Conservation (phyloP, 2,797 vertebrate species). For the Tapirus indicus region DNA sequence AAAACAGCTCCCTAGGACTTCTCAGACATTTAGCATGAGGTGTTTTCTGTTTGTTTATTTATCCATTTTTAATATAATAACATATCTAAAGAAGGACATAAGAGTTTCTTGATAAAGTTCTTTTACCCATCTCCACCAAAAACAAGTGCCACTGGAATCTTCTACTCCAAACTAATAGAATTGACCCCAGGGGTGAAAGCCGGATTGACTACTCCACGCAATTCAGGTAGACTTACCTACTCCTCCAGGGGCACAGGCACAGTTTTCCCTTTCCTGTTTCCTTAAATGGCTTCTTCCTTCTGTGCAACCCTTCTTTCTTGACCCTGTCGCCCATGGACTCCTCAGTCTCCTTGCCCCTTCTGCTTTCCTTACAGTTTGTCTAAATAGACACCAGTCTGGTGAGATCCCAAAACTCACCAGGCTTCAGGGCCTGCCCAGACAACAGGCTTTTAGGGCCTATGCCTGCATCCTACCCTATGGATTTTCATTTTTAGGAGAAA, state of each 20-base stretch:
- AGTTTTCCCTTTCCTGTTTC: fast-evolving
- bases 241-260: no score
- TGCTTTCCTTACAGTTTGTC: neutral
- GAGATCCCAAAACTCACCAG: no score
- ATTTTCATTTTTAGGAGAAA: no score
- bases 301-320: neutral
- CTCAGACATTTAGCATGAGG: neutral
- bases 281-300: neutral
- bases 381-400: no score
- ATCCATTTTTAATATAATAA: neutral
- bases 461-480: no score
- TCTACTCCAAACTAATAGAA: neutral
- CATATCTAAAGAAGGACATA: neutral
- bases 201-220: no score
- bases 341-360: neutral
- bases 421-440: no score
- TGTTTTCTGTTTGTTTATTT: neutral
- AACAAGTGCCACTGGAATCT: neutral
- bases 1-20: neutral
- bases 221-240: no score
- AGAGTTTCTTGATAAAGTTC: neutral
- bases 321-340: neutral
- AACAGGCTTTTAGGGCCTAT: no score
- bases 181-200: neutral
- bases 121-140: neutral